phyloP scores from a whole-genome alignment of 2,797 vertebrate genomes.

The Rhabdophis nuchalis region DNA sequence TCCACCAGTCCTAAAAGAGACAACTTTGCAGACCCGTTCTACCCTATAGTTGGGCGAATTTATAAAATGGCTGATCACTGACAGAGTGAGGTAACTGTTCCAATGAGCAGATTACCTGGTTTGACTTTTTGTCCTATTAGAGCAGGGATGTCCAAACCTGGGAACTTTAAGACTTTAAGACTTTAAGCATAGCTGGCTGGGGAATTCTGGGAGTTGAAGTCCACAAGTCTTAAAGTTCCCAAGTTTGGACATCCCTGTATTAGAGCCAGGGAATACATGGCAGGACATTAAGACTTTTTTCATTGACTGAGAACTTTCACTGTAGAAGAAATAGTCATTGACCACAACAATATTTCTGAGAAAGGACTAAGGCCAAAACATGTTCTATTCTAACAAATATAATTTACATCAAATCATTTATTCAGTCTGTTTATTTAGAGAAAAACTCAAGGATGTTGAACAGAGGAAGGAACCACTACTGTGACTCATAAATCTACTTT shows the following conservation, averaged over 20 bases:
- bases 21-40: no score
- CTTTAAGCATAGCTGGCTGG: no score
- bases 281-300: background rate
- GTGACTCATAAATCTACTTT: background rate
- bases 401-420: background rate
- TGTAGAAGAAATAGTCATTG: background rate
- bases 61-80: background rate
- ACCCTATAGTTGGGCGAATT: background rate
- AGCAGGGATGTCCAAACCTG: no score
- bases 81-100: background rate
- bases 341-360: background rate
- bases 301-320: background rate
- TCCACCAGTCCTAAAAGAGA: no score
- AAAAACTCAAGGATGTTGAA: background rate
- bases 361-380: background rate
- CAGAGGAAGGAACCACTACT: background rate
- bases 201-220: no score
- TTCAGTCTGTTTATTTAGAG: background rate
- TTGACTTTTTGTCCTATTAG: background rate
- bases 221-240: no score
- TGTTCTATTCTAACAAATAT: background rate
- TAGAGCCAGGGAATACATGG: background rate
- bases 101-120: background rate
- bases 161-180: no score
- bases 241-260: no score